Evolutionary conservation across 2,797 vertebrate species (phyloP), one percentile per base, ranked within the genome.

Genomic region (Harpagifer antarcticus): DNA sequence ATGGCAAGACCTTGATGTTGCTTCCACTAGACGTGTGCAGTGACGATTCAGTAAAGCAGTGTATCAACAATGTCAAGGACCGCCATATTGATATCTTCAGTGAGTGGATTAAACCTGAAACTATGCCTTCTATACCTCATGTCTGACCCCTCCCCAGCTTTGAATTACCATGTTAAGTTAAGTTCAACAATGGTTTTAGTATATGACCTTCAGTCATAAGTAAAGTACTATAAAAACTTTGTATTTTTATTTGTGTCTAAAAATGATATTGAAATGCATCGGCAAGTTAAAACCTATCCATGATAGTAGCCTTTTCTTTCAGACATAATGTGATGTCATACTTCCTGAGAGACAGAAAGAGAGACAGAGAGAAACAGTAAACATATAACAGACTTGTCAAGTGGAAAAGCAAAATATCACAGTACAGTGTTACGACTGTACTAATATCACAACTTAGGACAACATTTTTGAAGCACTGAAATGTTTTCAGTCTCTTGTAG

Each of bases 1-100:
- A 96, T 48, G 96, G 95, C 19, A 94, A 93, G 83, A 98, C 96
- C 0, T 73, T 99, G 85, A 93, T 83, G 9, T 85, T 99, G 92
- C 94, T 92, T 19, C 94, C 95, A 17, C 86, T 99, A 69, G 97
- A 99, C 0, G 96, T 99, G 65, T 97, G 96, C 89, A 97, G 93
- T 1, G 96, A 98, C 0, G 93, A 96, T 27, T 99, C 97, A 0
- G 95, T 99, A 78, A 92, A 92, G n/a, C 94, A 95, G 75, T 99
- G 97, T 87, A 65, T 98, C 81, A 88, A 79, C 81, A 87, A 74
- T 37, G 84, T 98, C 47, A 94, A 95, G 16, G 96, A 96, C 82
- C 92, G 95, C 3, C 94, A 91, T 27, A 94, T 99, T 74, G 97
- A 99, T 20, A 94, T 98, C 72, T 86, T 99, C 77, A 96, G 97